Evolutionary conservation across 2,888 invertebrate species (phyloP).

Genomic region (Tuberolachnus salignus): DNA sequence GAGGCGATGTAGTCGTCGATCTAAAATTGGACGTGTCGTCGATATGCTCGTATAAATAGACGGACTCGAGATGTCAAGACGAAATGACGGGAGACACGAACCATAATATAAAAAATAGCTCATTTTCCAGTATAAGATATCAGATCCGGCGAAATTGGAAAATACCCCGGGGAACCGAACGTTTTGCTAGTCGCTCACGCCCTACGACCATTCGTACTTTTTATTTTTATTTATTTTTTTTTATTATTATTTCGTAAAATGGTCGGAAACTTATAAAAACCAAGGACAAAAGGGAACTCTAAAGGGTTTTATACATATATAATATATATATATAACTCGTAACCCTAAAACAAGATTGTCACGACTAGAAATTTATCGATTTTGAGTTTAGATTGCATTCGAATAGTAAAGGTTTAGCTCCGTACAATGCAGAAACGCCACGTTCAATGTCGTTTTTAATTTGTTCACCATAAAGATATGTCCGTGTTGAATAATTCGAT

Average conservation of each 20-base stretch:
- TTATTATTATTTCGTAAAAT: background rate
- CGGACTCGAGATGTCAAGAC: background rate
- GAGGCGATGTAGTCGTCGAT: background rate
- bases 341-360: no score
- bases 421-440: no score
- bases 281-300: background rate
- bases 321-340: background rate
- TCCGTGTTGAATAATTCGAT: no score
- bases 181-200: background rate
- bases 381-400: no score
- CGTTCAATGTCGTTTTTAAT: no score
- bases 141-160: slow-evolving; percentile 6
- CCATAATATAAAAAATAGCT: background rate
- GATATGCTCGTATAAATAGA: slow-evolving; percentile 3
- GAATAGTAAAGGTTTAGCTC: no score
- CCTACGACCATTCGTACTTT: background rate
- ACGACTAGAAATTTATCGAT: no score
- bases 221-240: background rate
- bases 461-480: no score
- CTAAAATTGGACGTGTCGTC: slow-evolving; percentile 58
- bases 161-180: background rate
- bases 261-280: slow-evolving; percentile 40
- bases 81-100: background rate
- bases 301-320: background rate
- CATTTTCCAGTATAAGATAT: background rate